These are phyloP conservation scores for Seira sanloemensis DNA, from an alignment of 2,888 invertebrate species.

Conservation along the genomic window DNA sequence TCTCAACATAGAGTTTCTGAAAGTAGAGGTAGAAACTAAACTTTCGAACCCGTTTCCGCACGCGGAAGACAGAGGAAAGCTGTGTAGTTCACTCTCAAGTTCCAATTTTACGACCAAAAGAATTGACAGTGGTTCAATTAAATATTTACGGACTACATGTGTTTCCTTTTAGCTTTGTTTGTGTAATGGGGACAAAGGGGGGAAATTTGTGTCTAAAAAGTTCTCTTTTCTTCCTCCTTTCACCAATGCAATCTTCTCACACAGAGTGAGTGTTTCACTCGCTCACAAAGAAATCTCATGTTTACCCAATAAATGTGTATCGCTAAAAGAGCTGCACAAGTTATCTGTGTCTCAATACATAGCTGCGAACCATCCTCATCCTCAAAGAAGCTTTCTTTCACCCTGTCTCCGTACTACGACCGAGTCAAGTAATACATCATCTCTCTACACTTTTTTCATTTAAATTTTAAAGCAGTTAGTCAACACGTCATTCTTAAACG, in stretches of 20 bases:
- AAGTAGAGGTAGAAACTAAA: too few relatives aligned
- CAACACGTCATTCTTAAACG: neutral
- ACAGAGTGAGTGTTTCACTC: neutral
- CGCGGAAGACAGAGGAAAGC: neutral
- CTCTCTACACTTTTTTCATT: neutral
- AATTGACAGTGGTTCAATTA: slow-evolving; percentile 23
- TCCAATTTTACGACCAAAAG: neutral
- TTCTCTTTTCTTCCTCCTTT: neutral
- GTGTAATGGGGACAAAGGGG: slow-evolving; percentile 18
- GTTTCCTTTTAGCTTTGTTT: slow-evolving; percentile 36
- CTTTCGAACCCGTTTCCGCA: too few relatives aligned
- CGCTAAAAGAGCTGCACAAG: too few relatives aligned
- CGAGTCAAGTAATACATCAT: neutral
- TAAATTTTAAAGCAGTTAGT: slow-evolving; percentile 6
- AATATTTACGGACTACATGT: slow-evolving; percentile 37
- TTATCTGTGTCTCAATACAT: slow-evolving; percentile 2
- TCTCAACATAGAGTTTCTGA: too few relatives aligned
- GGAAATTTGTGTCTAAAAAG: slow-evolving; percentile 13
- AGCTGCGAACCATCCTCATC: neutral
- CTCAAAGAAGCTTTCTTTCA: neutral
- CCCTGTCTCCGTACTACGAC: neutral
- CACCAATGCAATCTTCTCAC: neutral
- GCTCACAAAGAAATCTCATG: slow-evolving; percentile 14
- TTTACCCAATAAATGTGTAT: neutral
- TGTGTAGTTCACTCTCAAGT: neutral